These are phyloP conservation scores for Noturus placidus DNA, from an alignment of 2,113 vertebrate genomes.

Conservation along the genomic window DNA sequence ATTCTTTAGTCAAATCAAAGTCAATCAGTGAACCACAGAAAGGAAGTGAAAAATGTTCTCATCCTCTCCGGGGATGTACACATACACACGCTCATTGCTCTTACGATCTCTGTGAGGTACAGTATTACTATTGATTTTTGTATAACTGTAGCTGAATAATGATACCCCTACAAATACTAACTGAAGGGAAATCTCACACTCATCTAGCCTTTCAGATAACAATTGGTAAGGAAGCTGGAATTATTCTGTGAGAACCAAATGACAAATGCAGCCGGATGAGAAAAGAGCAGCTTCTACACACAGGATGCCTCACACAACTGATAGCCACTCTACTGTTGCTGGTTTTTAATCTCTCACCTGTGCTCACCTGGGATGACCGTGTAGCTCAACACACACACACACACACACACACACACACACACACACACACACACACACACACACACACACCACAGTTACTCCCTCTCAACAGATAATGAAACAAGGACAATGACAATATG, in stretches of 20 bases:
- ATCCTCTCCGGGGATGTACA: not conserved
- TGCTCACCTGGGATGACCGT: conserved; percentile 12
- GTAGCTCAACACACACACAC: not conserved
- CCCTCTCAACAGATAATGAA: not conserved
- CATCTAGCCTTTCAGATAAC: not conserved
- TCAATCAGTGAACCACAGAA: conserved; percentile 2
- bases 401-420: not conserved
- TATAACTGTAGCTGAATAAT: not conserved
- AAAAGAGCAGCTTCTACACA: not conserved
- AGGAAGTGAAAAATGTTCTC: conserved; percentile 11
- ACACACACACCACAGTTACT: not conserved
- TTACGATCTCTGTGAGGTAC: not conserved
- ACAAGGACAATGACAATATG: not conserved
- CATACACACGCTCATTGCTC: not conserved
- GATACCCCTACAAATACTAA: not conserved
- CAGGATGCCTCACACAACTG: not conserved
- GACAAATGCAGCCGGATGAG: not conserved
- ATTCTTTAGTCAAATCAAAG: conserved; percentile 12
- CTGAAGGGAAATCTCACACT: not conserved
- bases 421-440: not conserved
- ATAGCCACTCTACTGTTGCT: not conserved
- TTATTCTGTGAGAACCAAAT: not conserved
- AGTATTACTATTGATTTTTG: not conserved
- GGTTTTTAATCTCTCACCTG: not conserved
- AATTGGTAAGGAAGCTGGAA: not conserved